Evolutionary conservation across 1,140 invertebrate genomes (phyloP), one percentile per base, ranked within the genome.

Genomic region (Halictus rubicundus): DNA sequence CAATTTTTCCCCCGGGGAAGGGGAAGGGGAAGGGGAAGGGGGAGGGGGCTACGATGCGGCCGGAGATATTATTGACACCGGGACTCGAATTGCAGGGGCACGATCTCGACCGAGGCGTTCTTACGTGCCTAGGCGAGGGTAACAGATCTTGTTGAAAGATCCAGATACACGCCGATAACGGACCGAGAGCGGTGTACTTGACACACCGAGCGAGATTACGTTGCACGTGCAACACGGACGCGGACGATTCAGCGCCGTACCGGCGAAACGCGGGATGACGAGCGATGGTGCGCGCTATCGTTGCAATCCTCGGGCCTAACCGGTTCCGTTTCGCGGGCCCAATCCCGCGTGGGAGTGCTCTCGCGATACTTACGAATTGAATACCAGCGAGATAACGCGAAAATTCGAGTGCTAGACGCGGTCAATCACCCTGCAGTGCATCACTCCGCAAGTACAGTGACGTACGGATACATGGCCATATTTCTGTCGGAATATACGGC

Each of bases 171-270:
- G 82, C 16, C 64, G 84, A 85, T 85, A 85, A 85, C 70, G 23
- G 61, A 52, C 54, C 54, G n/a, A 60, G 66, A 73, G 64, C 70
- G 82, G 64, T 81, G 82, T 85, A 81, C 82, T 81, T 84, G 84
- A 84, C 84, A 84, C 84, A 81, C 64, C 74, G 60, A 65, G 69
- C 25, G 78, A 78, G 84, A 85, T 85, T 85, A 85, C 75, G 83
- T 85, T 85, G 84, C 84, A 85, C 83, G 84, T 84, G 82, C 83
- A 76, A 69, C 76, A 78, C 78, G 84, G 78, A 83, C 64, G 83
- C 78, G 84, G 78, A 83, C 64, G 83, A 85, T 81, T 65, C 83
- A 66, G 54, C 77, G 32, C 59, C 60, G 68, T 78, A 68, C 42
- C 42, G 60, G 61, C 73, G 66, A 85, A 85, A 84, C 52, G 78